These are phyloP conservation scores for Capricornis sumatraensis DNA, from an alignment of 2,113 vertebrate genomes.

Conservation along the genomic window DNA sequence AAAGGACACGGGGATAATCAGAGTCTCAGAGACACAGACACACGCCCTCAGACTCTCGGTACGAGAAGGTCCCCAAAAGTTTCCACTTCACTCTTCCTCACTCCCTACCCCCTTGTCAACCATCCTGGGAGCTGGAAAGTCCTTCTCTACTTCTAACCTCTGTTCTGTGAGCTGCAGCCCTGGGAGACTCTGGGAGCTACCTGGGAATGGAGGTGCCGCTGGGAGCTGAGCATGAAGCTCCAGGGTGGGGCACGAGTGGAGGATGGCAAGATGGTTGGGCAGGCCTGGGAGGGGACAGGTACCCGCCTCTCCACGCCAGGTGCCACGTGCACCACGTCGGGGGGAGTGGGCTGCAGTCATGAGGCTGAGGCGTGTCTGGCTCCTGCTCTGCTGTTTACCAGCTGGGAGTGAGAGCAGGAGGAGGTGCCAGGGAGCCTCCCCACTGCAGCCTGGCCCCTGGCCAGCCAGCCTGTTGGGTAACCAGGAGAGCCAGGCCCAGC, in stretches of 20 bases:
- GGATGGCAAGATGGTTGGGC: neutral
- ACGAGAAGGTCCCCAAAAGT: neutral
- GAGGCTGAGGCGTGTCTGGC: slow-evolving; percentile 57
- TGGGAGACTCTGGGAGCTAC: neutral
- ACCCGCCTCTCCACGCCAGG: slow-evolving; percentile 39
- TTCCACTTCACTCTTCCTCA: neutral
- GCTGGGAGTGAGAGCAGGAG: slow-evolving; percentile 52
- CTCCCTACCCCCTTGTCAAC: neutral
- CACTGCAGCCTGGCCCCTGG: slow-evolving; percentile 52
- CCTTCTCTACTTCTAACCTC: neutral
- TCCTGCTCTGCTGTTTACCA: slow-evolving; percentile 70
- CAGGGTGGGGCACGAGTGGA: neutral
- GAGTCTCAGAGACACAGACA: neutral
- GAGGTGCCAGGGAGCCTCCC: slow-evolving; percentile 62
- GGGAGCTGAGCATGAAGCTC: neutral
- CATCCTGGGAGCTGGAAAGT: neutral
- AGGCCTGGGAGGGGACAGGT: neutral
- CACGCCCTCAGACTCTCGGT: neutral
- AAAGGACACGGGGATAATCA: neutral
- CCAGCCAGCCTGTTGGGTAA: slow-evolving; percentile 69
- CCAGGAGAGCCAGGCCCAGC: slow-evolving; percentile 68
- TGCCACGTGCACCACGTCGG: slow-evolving; percentile 55
- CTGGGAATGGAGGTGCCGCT: neutral
- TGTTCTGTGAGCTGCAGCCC: neutral
- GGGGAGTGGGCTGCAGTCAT: slow-evolving; percentile 50